These are phyloP conservation scores for Crenuchus spilurus DNA, from an alignment of 2,797 vertebrate genomes.

Conservation along the genomic window DNA sequence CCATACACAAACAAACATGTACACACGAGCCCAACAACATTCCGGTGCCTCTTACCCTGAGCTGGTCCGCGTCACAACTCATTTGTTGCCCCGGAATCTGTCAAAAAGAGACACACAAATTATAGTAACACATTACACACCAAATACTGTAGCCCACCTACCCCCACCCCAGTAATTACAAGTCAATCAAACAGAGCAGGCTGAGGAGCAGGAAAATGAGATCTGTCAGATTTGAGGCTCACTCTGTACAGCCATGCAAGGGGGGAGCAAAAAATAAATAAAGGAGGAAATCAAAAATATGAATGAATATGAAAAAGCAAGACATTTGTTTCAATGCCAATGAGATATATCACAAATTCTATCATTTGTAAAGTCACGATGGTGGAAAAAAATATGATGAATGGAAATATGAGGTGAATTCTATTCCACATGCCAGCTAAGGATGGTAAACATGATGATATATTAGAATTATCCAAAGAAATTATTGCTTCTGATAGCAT, in stretches of 20 bases:
- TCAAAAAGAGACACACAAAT: slow-evolving; percentile 64
- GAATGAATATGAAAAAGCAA: slow-evolving; percentile 37
- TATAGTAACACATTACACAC: slow-evolving; percentile 58
- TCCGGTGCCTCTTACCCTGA: slow-evolving; percentile 79
- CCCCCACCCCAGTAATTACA: slow-evolving; percentile 53
- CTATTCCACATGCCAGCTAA: slow-evolving; percentile 24
- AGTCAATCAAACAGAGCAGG: slow-evolving; percentile 58
- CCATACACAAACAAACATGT: slow-evolving; percentile 19
- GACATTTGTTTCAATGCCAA: slow-evolving; percentile 44
- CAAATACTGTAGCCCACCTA: slow-evolving; percentile 37
- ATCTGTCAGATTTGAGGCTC: slow-evolving; percentile 56
- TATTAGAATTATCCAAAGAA: no score
- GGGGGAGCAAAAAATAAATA: slow-evolving; percentile 17
- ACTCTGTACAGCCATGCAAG: slow-evolving; percentile 52
- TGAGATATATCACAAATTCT: slow-evolving; percentile 10
- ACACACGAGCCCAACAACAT: slow-evolving; percentile 26
- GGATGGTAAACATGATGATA: neutral
- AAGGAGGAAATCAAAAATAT: neutral
- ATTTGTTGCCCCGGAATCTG: slow-evolving; percentile 86
- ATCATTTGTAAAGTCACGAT: slow-evolving; percentile 1
- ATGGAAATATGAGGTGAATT: slow-evolving; percentile 23
- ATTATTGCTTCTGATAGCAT: no score
- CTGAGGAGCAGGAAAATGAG: slow-evolving; percentile 59
- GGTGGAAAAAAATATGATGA: slow-evolving; percentile 3
- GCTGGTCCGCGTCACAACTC: slow-evolving; percentile 85